Percentiles rank a stretch among this genome's conserved stretches.
Conservation (phyloP, 2,888 invertebrate genomes). For the Erebia aethiops region DNA sequence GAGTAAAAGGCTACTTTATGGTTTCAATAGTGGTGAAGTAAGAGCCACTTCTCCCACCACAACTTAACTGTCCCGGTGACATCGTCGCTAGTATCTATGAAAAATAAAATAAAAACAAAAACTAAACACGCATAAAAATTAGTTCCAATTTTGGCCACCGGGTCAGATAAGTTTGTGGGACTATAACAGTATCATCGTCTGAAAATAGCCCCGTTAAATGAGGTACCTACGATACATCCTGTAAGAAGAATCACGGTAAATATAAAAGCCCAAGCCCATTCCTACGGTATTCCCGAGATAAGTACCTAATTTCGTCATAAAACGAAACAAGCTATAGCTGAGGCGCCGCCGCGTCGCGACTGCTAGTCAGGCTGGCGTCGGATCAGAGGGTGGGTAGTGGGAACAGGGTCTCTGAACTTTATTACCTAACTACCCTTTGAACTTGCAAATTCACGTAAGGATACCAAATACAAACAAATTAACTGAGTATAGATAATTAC, state of each 20-base stretch:
- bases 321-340: constrained; percentile 41
- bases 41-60: too few relatives aligned
- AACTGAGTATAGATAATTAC: neutral
- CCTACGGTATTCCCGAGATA: neutral
- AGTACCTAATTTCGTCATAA: constrained; percentile 34
- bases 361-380: constrained; percentile 65
- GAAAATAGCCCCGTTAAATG: too few relatives aligned
- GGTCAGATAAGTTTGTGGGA: too few relatives aligned
- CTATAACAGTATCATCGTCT: too few relatives aligned
- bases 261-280: neutral
- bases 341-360: constrained; percentile 66
- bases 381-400: constrained; percentile 48
- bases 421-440: neutral
- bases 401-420: constrained; percentile 47
- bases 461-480: neutral
- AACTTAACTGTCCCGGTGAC: too few relatives aligned
- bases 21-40: too few relatives aligned
- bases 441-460: neutral
- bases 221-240: too few relatives aligned
- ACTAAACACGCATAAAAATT: too few relatives aligned
- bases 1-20: too few relatives aligned
- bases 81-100: too few relatives aligned
- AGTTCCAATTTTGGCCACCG: too few relatives aligned
- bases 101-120: too few relatives aligned
- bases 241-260: neutral